These are phyloP conservation scores for Phymastichus coffea DNA, from an alignment of 1,140 invertebrate genomes.

Conservation along the genomic window DNA sequence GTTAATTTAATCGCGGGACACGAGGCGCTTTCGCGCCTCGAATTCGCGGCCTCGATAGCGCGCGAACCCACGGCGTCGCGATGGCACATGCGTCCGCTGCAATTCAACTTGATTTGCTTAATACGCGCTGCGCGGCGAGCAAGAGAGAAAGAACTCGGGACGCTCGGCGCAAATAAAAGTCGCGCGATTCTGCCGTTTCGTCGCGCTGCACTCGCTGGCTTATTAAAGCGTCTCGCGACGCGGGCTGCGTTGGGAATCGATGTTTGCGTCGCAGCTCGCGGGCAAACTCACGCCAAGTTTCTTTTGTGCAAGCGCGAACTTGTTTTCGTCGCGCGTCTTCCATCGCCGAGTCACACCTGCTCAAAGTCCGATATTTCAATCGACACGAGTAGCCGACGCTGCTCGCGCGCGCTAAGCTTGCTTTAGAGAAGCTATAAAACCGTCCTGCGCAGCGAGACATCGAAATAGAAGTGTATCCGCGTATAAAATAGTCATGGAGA, in stretches of 20 bases:
- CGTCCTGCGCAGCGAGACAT: no score
- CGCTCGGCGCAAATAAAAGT: not conserved
- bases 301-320: no score
- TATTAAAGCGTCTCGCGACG: not conserved
- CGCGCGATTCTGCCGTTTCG: not conserved
- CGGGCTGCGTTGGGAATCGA: not conserved
- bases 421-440: no score
- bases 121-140: not conserved
- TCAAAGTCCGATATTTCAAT: no score
- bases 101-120: conserved; percentile 18
- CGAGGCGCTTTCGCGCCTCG: not conserved
- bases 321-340: no score
- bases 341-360: no score
- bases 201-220: not conserved
- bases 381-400: no score
- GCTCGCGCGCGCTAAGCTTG: no score
- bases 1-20: conserved; percentile 37
- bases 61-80: not conserved
- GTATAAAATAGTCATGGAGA: no score
- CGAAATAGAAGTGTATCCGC: no score
- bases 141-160: not conserved
- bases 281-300: no score
- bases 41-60: conserved; percentile 20
- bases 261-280: no score
- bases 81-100: not conserved